phyloP scores from a whole-genome alignment of 35 echinoderm and acorn worm species.

The Apostichopus japonicus region DNA sequence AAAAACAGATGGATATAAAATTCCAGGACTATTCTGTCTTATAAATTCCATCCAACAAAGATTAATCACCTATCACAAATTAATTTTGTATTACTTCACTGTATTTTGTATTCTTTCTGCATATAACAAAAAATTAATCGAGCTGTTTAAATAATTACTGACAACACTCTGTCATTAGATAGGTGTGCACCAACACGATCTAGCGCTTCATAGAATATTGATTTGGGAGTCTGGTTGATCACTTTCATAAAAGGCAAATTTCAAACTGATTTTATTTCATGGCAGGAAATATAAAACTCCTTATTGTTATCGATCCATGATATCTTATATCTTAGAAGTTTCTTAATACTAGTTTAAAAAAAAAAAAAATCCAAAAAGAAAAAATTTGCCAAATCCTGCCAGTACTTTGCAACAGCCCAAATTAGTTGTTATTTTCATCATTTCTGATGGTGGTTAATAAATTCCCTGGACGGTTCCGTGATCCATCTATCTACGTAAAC shows the following conservation, averaged over 20 bases:
- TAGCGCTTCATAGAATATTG: background rate
- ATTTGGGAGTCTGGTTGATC: background rate
- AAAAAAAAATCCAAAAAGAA: background rate
- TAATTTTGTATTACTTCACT: too few species aligned
- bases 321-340: background rate
- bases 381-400: background rate
- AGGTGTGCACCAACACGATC: too few species aligned
- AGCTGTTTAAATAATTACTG: too few species aligned
- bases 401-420: conserved; percentile 27
- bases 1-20: too few species aligned
- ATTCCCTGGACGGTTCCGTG: conserved; percentile 2
- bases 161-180: too few species aligned
- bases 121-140: too few species aligned
- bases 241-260: background rate
- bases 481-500: background rate
- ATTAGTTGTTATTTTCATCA: background rate
- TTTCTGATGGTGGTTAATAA: background rate
- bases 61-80: too few species aligned
- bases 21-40: too few species aligned
- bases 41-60: too few species aligned
- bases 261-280: background rate
- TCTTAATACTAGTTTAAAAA: too few species aligned
- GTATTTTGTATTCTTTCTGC: too few species aligned
- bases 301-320: background rate
- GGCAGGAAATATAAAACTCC: background rate